These are phyloP conservation scores for Biston stratarius DNA, from an alignment of 2,888 invertebrate species.

Conservation along the genomic window DNA sequence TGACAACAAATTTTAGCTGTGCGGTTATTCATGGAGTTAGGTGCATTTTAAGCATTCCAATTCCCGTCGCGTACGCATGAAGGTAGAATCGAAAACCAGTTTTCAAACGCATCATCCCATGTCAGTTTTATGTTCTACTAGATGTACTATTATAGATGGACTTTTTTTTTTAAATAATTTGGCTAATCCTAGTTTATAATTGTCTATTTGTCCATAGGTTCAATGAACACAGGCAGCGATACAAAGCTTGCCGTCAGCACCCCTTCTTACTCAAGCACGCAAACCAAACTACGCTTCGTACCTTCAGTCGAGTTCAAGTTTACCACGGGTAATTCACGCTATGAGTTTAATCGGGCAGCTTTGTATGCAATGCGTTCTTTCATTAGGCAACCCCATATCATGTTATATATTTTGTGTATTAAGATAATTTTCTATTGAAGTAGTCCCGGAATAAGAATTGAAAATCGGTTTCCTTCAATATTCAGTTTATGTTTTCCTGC, in stretches of 20 bases:
- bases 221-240: conserved; percentile 63
- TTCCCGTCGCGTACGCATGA: not conserved
- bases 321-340: conserved; percentile 87
- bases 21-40: too few species aligned
- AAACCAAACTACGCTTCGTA: conserved; percentile 92
- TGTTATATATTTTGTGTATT: not conserved
- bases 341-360: not conserved
- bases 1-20: too few species aligned
- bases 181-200: not conserved
- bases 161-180: not conserved
- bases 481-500: too few species aligned
- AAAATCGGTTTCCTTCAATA: too few species aligned
- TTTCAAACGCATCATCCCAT: too few species aligned
- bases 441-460: too few species aligned
- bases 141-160: too few species aligned
- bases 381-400: not conserved
- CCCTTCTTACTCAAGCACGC: conserved; percentile 74
- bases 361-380: not conserved
- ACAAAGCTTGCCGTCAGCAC: conserved; percentile 66
- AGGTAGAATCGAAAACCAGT: not conserved
- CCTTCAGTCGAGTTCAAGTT: conserved; percentile 93
- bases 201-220: conserved; percentile 49
- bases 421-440: too few species aligned
- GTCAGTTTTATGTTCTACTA: not conserved
- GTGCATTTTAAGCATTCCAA: too few species aligned